These are phyloP conservation scores for Acheta domesticus DNA, from an alignment of 2,888 invertebrate genomes.

Conservation along the genomic window DNA sequence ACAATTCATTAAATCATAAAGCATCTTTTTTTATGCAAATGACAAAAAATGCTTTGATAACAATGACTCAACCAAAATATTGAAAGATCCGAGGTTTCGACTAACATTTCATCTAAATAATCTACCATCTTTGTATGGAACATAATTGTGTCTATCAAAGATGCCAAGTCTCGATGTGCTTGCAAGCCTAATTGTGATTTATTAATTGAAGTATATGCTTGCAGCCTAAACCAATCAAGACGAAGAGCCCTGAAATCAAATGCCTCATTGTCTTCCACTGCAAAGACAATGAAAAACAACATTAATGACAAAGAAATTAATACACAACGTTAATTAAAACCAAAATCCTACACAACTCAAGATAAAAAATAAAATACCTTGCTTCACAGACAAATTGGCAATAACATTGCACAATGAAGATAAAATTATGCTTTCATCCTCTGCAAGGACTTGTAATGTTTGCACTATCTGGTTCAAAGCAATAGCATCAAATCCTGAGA, in stretches of 20 bases:
- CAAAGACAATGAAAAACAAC: slow-evolving; percentile 25
- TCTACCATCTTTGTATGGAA: slow-evolving; percentile 99
- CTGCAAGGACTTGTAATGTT: slow-evolving; percentile 78
- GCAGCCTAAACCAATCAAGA: slow-evolving; percentile 95
- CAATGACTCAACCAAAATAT: slow-evolving; percentile 74
- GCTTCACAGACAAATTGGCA: slow-evolving; percentile 80
- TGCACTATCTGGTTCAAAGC: slow-evolving; percentile 81
- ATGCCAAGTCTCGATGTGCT: slow-evolving; percentile 82
- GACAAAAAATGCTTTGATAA: too few species aligned
- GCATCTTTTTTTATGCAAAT: too few species aligned
- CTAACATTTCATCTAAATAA: slow-evolving; percentile 91
- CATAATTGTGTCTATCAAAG: slow-evolving; percentile 89
- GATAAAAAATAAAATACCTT: slow-evolving; percentile 50
- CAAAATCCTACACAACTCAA: background rate
- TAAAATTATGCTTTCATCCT: slow-evolving; percentile 91
- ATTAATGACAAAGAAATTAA: slow-evolving; percentile 35
- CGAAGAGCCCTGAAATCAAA: slow-evolving; percentile 95
- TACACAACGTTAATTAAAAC: slow-evolving; percentile 21
- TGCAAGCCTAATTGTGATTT: slow-evolving; percentile 69
- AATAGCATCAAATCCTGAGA: slow-evolving; percentile 93
- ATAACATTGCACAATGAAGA: slow-evolving; percentile 90
- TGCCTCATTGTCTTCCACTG: slow-evolving; percentile 88
- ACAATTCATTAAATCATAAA: too few species aligned
- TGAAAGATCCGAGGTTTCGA: slow-evolving; percentile 95
- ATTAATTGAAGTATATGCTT: slow-evolving; percentile 85